Evolutionary conservation across 2,113 vertebrate genomes (phyloP).

Genomic region (Actenoides lindsayi): DNA sequence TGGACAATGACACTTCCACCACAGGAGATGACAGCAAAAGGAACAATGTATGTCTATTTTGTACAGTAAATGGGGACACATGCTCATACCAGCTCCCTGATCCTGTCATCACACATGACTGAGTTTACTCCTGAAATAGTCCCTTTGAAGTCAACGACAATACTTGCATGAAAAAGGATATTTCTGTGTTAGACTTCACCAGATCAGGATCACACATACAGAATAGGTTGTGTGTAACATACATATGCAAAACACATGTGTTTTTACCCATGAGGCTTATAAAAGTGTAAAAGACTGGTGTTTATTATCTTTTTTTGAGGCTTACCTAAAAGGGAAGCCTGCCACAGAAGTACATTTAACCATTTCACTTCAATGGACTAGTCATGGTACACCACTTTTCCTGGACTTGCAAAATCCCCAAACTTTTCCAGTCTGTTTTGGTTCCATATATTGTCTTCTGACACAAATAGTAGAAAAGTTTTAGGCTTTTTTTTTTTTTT

Average conservation of each 20-base stretch:
- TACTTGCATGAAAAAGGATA: neutral
- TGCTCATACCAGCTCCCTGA: neutral
- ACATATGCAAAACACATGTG: neutral
- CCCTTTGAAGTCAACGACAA: neutral
- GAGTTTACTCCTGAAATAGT: neutral
- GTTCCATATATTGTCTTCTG: neutral
- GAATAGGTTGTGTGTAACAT: neutral
- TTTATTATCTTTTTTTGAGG: neutral
- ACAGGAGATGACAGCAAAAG: neutral
- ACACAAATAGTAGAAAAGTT: neutral
- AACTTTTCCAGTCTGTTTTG: neutral
- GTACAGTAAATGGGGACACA: neutral
- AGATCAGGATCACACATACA: neutral
- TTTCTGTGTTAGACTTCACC: neutral
- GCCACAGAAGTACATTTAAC: neutral
- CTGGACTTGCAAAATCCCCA: neutral
- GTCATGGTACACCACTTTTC: neutral
- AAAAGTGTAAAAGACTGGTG: neutral
- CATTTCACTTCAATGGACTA: neutral
- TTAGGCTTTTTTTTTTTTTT: neutral
- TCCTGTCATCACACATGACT: neutral
- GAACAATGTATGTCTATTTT: neutral
- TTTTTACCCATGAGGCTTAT: neutral
- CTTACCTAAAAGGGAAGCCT: neutral
- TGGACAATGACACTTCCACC: neutral